Base-by-base conservation (phyloP, 2,113 vertebrate species). In the Lutjanus erythropterus region DNA sequence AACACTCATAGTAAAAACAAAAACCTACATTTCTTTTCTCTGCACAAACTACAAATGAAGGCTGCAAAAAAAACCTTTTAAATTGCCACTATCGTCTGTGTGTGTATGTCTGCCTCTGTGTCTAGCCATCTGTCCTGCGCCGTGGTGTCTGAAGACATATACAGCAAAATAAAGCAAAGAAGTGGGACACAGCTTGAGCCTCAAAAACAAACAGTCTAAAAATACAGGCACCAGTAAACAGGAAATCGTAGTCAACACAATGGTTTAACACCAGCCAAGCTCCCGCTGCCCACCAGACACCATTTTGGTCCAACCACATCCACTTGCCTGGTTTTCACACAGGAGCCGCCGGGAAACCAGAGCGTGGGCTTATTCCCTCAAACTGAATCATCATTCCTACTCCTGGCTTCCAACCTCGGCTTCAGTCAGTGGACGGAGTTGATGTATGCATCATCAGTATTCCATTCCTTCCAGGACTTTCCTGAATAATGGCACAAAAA, bases 221-320 rank as follows among this genome's bases (percentile, higher is more conserved):
- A 82, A 90, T 88, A 87, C 42, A 55, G 46, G 6, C 39, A 47
- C 11, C 25, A 78, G 83, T 82, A 87, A 90, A 91, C 90, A 91
- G 89, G 82, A 92, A 91, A 83, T 89, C 53, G 56, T 60, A 75
- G 70, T 83, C 25, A 10, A 89, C 84, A 90, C 81, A 88, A 88
- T 78, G 33, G 16, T 80, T 71, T 79, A 41, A 88, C 81, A 80
- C 64, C 58, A 76, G 74, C 78, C 86, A 74, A 81, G 64, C 71
- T 71, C 37, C 65, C 35, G 0, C 71, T 81, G 65, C 64, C 74
- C 85, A 91, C 79, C 66, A 89, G 79, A 88, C 50, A 79, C 64
- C 74, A 86, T 87, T 90, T 86, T 81, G 71, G 82, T 85, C 84
- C 75, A 59, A 88, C 89, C 91, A 88, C 92, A 92, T 91, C 84